A percentile compares a stretch with the other conserved stretches of the same genome.
These are phyloP conservation scores for Drosophila anomalata DNA, from an alignment of 2,888 invertebrate genomes.

Conservation along the genomic window DNA sequence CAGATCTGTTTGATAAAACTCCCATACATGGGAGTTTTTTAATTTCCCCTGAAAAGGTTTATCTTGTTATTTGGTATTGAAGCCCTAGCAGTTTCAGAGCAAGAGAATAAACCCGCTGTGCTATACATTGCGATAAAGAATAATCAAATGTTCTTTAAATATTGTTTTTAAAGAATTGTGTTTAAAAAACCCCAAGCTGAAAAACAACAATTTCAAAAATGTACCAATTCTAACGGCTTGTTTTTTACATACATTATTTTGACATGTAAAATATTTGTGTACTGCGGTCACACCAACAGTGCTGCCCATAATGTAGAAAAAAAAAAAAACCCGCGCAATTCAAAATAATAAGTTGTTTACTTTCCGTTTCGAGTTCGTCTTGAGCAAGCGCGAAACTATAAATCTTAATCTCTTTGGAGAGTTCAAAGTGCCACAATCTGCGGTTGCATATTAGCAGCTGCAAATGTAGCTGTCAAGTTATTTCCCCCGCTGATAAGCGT, in stretches of 20 bases:
- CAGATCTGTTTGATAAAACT: constrained; percentile 24
- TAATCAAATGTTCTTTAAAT: too few species aligned
- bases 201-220: too few species aligned
- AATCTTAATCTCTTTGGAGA: constrained; percentile 1
- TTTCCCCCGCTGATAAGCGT: constrained; percentile 21
- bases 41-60: background rate
- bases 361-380: background rate
- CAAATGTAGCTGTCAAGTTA: constrained; percentile 9
- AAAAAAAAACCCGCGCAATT: constrained; percentile 17
- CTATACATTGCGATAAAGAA: too few species aligned
- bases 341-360: constrained; percentile 2
- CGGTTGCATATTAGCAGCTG: constrained; percentile 31
- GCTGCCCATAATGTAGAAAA: constrained; percentile 25
- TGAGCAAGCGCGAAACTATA: background rate
- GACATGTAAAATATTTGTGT: background rate
- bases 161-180: too few species aligned
- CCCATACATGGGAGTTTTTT: background rate
- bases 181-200: background rate
- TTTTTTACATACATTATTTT: background rate
- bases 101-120: background rate
- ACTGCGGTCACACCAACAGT: constrained; percentile 22
- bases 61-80: background rate
- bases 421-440: constrained; percentile 25
- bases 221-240: background rate
- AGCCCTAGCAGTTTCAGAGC: background rate